Percentiles rank a stretch among this genome's conserved stretches.
phyloP scores from a whole-genome alignment of 2,797 vertebrate species.

The Sebastes aleutianus region DNA sequence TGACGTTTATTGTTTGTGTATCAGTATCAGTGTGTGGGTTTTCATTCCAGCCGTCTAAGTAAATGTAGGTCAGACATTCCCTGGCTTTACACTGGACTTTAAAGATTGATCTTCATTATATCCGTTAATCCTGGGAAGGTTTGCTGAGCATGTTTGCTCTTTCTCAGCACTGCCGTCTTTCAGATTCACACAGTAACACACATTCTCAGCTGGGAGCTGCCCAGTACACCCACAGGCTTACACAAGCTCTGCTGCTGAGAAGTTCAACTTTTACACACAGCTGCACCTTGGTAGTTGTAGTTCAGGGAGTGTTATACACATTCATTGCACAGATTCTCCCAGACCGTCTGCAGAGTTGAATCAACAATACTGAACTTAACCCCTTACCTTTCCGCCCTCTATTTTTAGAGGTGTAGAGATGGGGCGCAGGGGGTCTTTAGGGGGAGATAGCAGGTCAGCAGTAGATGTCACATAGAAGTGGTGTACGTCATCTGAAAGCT shows the following conservation, averaged over 20 bases:
- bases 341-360: not conserved
- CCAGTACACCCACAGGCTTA: not conserved
- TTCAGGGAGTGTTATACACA: not conserved
- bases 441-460: no score
- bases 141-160: conserved; percentile 1
- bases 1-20: not conserved
- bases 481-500: no score
- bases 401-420: no score
- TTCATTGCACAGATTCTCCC: not conserved
- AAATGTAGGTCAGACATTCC: not conserved
- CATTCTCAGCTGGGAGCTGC: not conserved
- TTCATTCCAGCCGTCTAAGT: not conserved
- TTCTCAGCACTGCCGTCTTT: not conserved
- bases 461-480: no score
- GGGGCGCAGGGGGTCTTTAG: no score
- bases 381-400: no score
- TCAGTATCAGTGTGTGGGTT: not conserved
- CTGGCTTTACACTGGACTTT: not conserved
- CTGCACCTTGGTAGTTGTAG: not conserved
- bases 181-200: not conserved
- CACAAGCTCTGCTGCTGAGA: not conserved
- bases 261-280: not conserved
- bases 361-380: not conserved
- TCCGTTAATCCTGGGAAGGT: not conserved
- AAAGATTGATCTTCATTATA: not conserved